Percentiles rank a stretch among this genome's conserved stretches.
Conservation (phyloP, 2,797 vertebrate genomes). For the Pangasius mekongensis region DNA sequence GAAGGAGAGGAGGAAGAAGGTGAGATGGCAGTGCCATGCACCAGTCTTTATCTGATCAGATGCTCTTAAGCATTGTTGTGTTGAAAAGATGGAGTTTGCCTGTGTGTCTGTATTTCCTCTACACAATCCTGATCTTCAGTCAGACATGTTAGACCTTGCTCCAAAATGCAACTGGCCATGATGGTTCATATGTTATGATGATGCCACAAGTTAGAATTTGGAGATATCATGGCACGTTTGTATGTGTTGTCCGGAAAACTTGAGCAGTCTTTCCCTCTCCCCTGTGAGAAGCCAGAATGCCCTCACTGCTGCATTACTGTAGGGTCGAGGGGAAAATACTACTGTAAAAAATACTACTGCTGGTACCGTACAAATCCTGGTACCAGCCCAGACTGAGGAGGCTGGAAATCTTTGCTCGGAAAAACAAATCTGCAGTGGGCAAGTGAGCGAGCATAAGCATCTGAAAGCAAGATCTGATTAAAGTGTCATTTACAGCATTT, state of each 20-base stretch:
- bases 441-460: neutral
- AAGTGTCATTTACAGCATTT: neutral
- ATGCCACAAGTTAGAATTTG: neutral
- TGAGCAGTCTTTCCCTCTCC: neutral
- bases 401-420: neutral
- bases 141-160: neutral
- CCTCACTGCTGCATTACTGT: neutral
- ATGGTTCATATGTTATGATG: neutral
- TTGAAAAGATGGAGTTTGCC: neutral
- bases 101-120: neutral
- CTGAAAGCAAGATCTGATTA: neutral
- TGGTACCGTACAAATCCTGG: neutral
- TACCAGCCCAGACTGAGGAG: neutral
- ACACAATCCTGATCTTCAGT: neutral
- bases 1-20: slow-evolving; percentile 82
- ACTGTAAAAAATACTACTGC: too few relatives aligned
- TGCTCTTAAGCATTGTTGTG: neutral
- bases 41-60: neutral
- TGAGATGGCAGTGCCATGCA: slow-evolving; percentile 30
- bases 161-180: neutral
- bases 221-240: neutral
- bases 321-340: neutral
- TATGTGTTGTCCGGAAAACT: neutral
- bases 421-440: neutral
- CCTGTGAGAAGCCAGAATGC: neutral